phyloP scores from a whole-genome alignment of 37 sponge, comb jelly and placozoan genomes.

The Spongia lamella region DNA sequence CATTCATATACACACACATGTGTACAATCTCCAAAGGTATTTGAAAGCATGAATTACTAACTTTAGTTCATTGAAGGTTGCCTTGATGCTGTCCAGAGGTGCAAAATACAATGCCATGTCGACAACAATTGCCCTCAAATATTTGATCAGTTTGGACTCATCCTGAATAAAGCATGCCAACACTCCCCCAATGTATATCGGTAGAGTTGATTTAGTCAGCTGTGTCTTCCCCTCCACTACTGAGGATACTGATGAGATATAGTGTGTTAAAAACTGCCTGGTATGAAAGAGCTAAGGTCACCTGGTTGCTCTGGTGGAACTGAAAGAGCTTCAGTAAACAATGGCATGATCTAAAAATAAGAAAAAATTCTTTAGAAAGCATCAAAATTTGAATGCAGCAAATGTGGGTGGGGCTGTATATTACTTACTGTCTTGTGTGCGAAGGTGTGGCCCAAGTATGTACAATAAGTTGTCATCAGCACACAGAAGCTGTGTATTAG shows the following conservation, averaged over 20 bases:
- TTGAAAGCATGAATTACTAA: constrained; percentile 1
- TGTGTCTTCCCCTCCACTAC: constrained; percentile 61
- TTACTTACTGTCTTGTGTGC: constrained; percentile 50
- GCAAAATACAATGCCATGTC: constrained; percentile 59
- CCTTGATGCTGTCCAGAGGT: constrained; percentile 51
- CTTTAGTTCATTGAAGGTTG: constrained; percentile 42
- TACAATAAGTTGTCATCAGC: constrained; percentile 56
- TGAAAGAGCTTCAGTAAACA: constrained; percentile 49
- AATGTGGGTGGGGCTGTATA: not conserved
- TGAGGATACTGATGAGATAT: constrained; percentile 11
- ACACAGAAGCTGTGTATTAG: constrained; percentile 57
- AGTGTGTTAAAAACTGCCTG: too few species aligned
- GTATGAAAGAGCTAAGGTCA: too few species aligned
- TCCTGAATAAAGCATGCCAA: constrained; percentile 61
- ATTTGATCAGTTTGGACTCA: constrained; percentile 16
- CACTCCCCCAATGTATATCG: constrained; percentile 67
- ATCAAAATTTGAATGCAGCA: not conserved
- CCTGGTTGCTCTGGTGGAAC: not conserved
- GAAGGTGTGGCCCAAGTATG: constrained; percentile 64
- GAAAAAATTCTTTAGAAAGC: too few species aligned
- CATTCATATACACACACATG: too few species aligned
- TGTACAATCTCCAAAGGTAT: too few species aligned
- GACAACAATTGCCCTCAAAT: constrained; percentile 19
- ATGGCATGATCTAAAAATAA: constrained; percentile 67
- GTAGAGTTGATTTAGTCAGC: constrained; percentile 60